phyloP scores from a whole-genome alignment of 2,797 vertebrate genomes.

The Bovichtus diacanthus region DNA sequence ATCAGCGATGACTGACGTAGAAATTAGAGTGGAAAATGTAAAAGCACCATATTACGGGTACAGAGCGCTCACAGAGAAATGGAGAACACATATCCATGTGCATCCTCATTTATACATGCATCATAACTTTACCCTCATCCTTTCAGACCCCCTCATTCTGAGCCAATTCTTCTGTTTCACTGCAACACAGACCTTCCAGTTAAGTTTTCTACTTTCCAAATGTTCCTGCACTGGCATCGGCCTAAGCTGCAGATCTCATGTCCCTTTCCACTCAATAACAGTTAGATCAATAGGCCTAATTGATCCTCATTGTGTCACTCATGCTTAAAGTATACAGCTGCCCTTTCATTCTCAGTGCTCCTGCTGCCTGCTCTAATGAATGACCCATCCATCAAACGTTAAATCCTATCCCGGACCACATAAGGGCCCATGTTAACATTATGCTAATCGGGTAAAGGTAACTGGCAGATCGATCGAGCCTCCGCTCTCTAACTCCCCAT shows the following conservation, averaged over 20 bases:
- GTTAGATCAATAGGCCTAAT: constrained; percentile 84
- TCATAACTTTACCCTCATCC: constrained; percentile 34
- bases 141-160: constrained; percentile 14
- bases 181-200: constrained; percentile 1
- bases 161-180: constrained; percentile 46
- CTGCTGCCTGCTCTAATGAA: constrained; percentile 76
- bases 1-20: constrained; percentile 48
- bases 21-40: constrained; percentile 44
- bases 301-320: constrained; percentile 82
- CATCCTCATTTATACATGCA: constrained; percentile 42
- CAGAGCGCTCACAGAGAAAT: constrained; percentile 75
- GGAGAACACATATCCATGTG: constrained; percentile 42
- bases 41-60: constrained; percentile 92
- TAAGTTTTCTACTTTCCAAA: constrained; percentile 34
- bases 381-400: constrained; percentile 77
- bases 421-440: constrained; percentile 76
- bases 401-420: constrained; percentile 67
- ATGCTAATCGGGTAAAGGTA: constrained; percentile 82
- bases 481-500: constrained; percentile 50
- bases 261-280: constrained; percentile 78
- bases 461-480: constrained; percentile 70
- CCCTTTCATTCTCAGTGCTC: constrained; percentile 70
- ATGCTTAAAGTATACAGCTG: constrained; percentile 75
- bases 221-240: constrained; percentile 35
- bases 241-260: constrained; percentile 47